A percentile compares a stretch with the other conserved stretches of the same genome.
Evolutionary conservation across 2,888 invertebrate genomes (phyloP).

Genomic region (Tipula helvola): DNA sequence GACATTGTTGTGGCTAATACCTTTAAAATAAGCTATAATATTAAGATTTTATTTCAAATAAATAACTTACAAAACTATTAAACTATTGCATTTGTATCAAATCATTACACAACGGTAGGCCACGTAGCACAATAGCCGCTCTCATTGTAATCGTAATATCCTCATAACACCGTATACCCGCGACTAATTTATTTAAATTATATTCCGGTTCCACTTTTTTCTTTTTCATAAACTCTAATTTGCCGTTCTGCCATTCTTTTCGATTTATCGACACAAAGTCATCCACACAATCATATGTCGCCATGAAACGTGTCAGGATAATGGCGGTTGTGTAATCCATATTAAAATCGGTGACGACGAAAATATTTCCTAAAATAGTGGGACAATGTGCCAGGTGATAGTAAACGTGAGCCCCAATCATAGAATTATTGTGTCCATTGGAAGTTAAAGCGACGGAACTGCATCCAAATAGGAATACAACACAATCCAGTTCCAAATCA

Average conservation of each 20-base stretch:
- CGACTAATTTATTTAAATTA: background rate
- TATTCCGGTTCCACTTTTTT: background rate
- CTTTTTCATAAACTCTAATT: background rate
- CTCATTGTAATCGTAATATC: background rate
- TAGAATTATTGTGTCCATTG: conserved; percentile 27
- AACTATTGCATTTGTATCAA: background rate
- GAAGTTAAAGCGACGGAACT: conserved; percentile 26
- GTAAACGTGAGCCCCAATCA: conserved; percentile 27
- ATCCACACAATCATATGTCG: background rate
- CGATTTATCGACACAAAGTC: background rate
- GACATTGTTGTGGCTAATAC: too few relatives aligned
- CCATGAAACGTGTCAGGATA: background rate
- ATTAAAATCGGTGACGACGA: background rate
- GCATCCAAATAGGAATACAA: conserved; percentile 49
- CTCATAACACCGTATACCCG: background rate
- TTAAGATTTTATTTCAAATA: background rate
- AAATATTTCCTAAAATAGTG: background rate
- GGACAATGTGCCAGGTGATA: conserved; percentile 21
- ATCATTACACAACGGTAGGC: background rate
- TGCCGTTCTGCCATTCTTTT: background rate
- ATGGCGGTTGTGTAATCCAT: background rate
- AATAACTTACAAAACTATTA: background rate
- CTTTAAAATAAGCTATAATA: background rate
- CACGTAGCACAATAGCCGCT: background rate
- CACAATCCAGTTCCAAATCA: conserved; percentile 16